Conservation (phyloP, 2,113 vertebrate species). For the Scolopax mira region DNA sequence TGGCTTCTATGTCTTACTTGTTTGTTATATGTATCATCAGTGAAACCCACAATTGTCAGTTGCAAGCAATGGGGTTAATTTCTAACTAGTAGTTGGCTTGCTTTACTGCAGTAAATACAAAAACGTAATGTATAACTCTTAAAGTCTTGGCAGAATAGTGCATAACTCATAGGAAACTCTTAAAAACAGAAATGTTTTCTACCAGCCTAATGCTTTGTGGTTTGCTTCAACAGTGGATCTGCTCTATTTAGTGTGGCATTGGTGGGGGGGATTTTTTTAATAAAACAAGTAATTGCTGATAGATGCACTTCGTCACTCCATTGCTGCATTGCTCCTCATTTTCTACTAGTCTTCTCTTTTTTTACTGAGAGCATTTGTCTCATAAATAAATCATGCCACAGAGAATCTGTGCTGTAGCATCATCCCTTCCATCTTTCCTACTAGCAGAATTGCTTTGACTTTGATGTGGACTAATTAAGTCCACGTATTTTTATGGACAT, state of each 20-base stretch:
- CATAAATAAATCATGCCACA: neutral
- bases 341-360: neutral
- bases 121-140: neutral
- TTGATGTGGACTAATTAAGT: constrained; percentile 50
- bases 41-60: neutral
- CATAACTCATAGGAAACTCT: neutral
- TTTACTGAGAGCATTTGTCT: neutral
- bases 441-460: constrained; percentile 6
- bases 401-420: neutral
- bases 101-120: neutral
- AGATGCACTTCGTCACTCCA: neutral
- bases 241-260: neutral
- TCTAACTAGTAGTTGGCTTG: neutral
- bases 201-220: neutral
- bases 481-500: constrained; percentile 16
- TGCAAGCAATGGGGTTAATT: neutral
- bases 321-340: neutral
- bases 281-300: neutral
- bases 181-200: neutral
- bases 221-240: neutral
- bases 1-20: neutral
- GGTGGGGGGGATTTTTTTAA: neutral
- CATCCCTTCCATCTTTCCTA: neutral
- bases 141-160: neutral
- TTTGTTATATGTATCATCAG: neutral